Conservation (phyloP, 2,888 invertebrate species). For the Diarsia mendica region DNA sequence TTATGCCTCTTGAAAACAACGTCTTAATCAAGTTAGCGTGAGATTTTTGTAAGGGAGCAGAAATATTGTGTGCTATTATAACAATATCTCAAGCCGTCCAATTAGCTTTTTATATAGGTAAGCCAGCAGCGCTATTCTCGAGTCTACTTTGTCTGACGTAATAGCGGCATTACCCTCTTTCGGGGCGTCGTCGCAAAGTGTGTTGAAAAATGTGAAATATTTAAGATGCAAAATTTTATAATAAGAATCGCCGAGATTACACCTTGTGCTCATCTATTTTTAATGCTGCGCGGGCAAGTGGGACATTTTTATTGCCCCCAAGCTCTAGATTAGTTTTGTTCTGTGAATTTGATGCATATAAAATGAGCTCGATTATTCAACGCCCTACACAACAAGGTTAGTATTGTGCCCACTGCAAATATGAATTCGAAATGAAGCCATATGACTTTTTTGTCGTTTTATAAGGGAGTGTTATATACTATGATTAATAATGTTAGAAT, state of each 20-base stretch:
- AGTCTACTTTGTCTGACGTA: conserved; percentile 79
- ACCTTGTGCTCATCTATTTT: conserved; percentile 88
- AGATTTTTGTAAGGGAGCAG: conserved; percentile 54
- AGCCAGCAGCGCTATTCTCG: conserved; percentile 69
- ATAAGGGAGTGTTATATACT: conserved; percentile 1
- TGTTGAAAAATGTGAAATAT: conserved; percentile 87
- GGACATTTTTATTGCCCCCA: conserved; percentile 89
- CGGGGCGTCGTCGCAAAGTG: conserved; percentile 75
- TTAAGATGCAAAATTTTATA: conserved; percentile 88
- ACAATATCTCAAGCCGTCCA: conserved; percentile 67
- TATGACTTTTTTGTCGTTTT: conserved; percentile 67
- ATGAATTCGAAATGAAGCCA: conserved; percentile 83
- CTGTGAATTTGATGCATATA: conserved; percentile 90
- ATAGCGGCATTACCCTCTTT: conserved; percentile 80
- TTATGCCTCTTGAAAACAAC: conserved; percentile 31
- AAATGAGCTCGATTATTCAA: conserved; percentile 89
- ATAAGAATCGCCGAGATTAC: conserved; percentile 88
- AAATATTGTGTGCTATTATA: conserved; percentile 66
- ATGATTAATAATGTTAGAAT: not conserved
- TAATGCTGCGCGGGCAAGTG: conserved; percentile 84
- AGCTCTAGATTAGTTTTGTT: conserved; percentile 90
- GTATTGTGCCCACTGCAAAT: conserved; percentile 74
- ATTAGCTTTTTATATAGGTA: conserved; percentile 70
- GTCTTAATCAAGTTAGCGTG: conserved; percentile 38
- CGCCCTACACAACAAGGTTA: conserved; percentile 81